Base-by-base conservation (phyloP, 2,113 vertebrate genomes). In the Leuciscus idus region DNA sequence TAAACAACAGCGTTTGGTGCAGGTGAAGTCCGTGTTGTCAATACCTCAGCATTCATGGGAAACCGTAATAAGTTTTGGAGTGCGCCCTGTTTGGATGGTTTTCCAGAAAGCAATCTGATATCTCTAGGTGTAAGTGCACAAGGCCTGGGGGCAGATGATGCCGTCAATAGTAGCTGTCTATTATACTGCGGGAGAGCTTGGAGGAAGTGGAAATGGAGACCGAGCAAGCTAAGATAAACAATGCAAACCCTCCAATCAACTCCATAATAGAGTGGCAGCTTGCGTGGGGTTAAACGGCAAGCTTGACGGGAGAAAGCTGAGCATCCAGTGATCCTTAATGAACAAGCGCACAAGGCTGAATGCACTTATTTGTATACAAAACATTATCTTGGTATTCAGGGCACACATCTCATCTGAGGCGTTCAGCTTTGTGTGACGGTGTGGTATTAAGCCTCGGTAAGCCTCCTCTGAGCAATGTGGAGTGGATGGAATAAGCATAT, bases 361-460 rank as follows among this genome's bases (percentile, higher is more conserved):
- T 88, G 70, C 84, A 61, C 83, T 88, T 89, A 90, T 90, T 91
- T 90, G 91, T 91, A 92, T 92, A 94, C 94, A 95, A 95, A 96
- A 94, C 91, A 92, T 89, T 75, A 87, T 88, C 92, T 96, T 95
- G 93, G 93, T 93, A 96, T 96, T 95, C 95, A 90, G 92, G 93
- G 94, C 95, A 96, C 95, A 95, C 92, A 93, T 94, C 93, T 95
- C 93, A 95, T 95, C 94, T 94, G 92, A 94, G 92, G 93, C 90
- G 75, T 81, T 83, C 91, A 88, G 91, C 92, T 93, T 92, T 89
- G 91, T 92, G 92, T 93, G 92, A 94, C 93, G 92, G 92, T 89
- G 90, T 90, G 81, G 92, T 91, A 94, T 94, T 95, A 94, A 93
- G 92, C 92, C 90, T 92, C 89, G 91, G 93, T 92, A 89, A 92